Base-by-base conservation (phyloP, 2,888 invertebrate species). In the Calliopum simillimum region DNA sequence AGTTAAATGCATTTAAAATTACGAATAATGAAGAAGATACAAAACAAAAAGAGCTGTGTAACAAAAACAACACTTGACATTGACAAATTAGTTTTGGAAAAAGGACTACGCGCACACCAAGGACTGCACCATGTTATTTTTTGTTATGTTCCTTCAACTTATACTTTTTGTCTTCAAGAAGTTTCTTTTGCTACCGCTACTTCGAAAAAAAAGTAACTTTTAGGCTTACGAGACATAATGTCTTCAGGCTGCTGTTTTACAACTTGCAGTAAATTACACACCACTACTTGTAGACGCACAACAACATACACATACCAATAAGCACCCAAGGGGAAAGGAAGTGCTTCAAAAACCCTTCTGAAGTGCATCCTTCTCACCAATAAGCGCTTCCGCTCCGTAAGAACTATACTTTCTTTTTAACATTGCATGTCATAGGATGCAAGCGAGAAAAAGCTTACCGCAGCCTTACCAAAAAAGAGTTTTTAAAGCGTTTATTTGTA, bases 1-100 rank as follows among this genome's bases (percentile, higher is more conserved):
- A 13, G 61, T 61, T 44, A 44, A 43, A 46, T 14, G n/a, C n/a
- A 43, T 59, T 12, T 8, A 59, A 59, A 59, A 44, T 21, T 13
- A 61, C 19, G 3, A 1, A 19, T 5, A 41, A n/a, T 1, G 16
- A 44, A 21, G 1, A 2, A 19, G 21, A 41, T 6, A 6, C 14
- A 44, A 21, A 44, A 49, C 14, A 49, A 23, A 63, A 21, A 47
- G 23, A 61, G n/a, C 46, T 14, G 44, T 19, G 61, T 46, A 21
- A 53, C 78, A 78, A 77, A 82, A 81, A 82, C 79, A 80, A 78
- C 78, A 79, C 80, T 80, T 82, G 82, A 83, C 82, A 82, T 83
- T 83, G 82, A 82, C 82, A 82, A 82, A 82, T 82, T 83, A 83
- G 83, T 82, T 81, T 76, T 33, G 33, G 8, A 73, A 79, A 79